phyloP scores from a whole-genome alignment of 2,113 vertebrate genomes.

The Sciurus niger region DNA sequence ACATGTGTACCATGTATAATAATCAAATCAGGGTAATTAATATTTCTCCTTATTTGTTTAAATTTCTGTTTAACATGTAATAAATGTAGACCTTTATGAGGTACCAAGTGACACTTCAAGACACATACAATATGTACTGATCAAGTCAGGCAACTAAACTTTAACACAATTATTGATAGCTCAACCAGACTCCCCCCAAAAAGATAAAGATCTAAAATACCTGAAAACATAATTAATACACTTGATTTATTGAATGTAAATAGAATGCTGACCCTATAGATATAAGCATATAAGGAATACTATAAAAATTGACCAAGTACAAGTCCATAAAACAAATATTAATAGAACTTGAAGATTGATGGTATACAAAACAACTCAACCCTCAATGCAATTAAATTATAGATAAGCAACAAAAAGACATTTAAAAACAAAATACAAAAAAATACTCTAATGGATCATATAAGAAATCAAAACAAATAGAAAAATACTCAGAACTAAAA shows the following conservation, averaged over 20 bases:
- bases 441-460: neutral
- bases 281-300: neutral
- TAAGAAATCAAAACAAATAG: neutral
- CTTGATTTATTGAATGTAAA: slow-evolving; percentile 1
- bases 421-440: neutral
- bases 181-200: neutral
- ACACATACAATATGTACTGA: neutral
- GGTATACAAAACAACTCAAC: neutral
- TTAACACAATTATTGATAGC: neutral
- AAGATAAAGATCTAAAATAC: neutral
- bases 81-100: too few relatives aligned
- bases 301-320: neutral
- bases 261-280: neutral
- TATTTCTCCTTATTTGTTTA: too few relatives aligned
- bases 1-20: too few relatives aligned
- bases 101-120: too few relatives aligned
- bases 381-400: neutral
- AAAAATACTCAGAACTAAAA: slow-evolving; percentile 11
- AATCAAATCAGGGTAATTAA: too few relatives aligned
- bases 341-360: neutral
- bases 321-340: neutral
- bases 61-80: too few relatives aligned
- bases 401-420: neutral
- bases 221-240: neutral
- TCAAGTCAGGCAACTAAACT: neutral